These are phyloP conservation scores for Heliconius sara DNA, from an alignment of 2,888 invertebrate species.

Conservation along the genomic window DNA sequence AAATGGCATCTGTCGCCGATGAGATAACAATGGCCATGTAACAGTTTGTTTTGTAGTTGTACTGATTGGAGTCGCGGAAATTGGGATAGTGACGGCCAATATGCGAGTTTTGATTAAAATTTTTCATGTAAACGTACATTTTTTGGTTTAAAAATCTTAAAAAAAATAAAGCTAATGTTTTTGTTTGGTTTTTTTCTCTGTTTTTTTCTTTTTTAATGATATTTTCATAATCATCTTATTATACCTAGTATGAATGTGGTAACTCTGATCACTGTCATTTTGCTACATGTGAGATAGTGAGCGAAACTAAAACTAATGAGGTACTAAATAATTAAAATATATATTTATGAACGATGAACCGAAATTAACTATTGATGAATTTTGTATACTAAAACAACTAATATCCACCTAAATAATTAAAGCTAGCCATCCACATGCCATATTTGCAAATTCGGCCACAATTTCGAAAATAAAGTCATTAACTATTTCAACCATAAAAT, in stretches of 20 bases:
- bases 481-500: constrained; percentile 70
- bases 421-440: neutral
- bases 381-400: neutral
- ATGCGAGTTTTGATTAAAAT: constrained; percentile 36
- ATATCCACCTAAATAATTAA: neutral
- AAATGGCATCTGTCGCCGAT: constrained; percentile 69
- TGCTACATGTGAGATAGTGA: neutral
- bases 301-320: neutral
- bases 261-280: too few species aligned
- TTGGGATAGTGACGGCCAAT: constrained; percentile 40
- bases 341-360: neutral
- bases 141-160: neutral
- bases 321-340: neutral
- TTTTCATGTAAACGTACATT: constrained; percentile 15
- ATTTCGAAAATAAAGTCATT: constrained; percentile 69
- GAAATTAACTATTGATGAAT: neutral
- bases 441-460: constrained; percentile 1
- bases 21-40: constrained; percentile 49
- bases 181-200: neutral
- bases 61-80: constrained; percentile 46
- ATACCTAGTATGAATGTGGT: neutral
- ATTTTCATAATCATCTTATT: neutral
- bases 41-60: constrained; percentile 50
- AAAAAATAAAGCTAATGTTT: neutral
- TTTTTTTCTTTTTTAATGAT: neutral